Evolutionary conservation across 1,140 invertebrate species (phyloP).

Genomic region (Cydia splendana): DNA sequence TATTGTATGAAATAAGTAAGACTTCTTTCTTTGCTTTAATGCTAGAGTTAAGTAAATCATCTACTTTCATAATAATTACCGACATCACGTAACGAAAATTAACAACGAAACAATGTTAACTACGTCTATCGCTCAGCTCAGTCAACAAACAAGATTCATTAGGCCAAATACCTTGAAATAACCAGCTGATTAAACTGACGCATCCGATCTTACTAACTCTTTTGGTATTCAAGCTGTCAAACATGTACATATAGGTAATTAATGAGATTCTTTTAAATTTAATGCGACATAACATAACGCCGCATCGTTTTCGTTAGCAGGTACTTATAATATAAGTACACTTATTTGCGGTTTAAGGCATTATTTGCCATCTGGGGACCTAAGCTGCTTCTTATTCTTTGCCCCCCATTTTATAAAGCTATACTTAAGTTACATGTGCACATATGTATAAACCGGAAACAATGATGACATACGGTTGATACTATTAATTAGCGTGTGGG

Average conservation of each 20-base stretch:
- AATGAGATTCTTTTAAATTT: not conserved
- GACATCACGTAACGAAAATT: constrained; percentile 3
- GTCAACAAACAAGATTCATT: constrained; percentile 16
- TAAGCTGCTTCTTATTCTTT: too few species aligned
- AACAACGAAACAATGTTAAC: not conserved
- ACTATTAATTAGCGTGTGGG: too few species aligned
- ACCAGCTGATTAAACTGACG: not conserved
- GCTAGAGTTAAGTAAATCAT: not conserved
- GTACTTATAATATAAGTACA: too few species aligned
- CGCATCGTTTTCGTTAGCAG: not conserved
- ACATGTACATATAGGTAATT: not conserved
- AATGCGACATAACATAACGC: not conserved
- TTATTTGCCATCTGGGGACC: too few species aligned
- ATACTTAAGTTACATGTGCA: too few species aligned
- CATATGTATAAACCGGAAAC: too few species aligned
- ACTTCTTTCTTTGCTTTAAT: not conserved
- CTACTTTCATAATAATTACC: not conserved
- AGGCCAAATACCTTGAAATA: constrained; percentile 14
- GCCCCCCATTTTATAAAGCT: too few species aligned
- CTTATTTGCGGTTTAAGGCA: too few species aligned
- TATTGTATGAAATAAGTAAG: not conserved
- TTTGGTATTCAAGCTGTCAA: not conserved
- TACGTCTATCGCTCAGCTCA: not conserved
- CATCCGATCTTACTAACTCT: constrained; percentile 10
- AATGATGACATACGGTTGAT: too few species aligned